A percentile compares a stretch with the other conserved stretches of the same genome.
phyloP scores from a whole-genome alignment of 2,113 vertebrate genomes.

The Paramisgurnus dabryanus region DNA sequence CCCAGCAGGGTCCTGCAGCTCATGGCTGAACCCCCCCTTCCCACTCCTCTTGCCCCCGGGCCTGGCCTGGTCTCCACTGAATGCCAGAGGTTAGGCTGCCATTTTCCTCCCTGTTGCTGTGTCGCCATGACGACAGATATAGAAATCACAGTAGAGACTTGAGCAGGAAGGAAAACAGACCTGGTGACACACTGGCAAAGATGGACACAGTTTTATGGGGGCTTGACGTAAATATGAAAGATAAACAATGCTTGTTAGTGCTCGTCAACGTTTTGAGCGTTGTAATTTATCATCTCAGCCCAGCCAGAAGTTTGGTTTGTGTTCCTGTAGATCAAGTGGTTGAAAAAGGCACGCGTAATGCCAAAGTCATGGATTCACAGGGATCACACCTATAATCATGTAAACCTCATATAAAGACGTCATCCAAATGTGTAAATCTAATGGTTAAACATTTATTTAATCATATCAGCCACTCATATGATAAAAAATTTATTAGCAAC shows the following conservation, averaged over 20 bases:
- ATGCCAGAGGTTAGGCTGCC: constrained; percentile 91
- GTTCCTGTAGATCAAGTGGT: background rate
- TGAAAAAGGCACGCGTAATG: background rate
- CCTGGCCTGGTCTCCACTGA: constrained; percentile 82
- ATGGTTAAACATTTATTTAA: background rate
- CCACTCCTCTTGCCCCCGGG: constrained; percentile 69
- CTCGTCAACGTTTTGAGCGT: constrained; percentile 5
- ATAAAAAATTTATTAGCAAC: background rate
- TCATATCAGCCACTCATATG: background rate
- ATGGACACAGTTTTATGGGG: background rate
- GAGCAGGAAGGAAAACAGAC: constrained; percentile 83
- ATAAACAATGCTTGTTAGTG: constrained; percentile 1
- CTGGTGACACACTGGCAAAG: constrained; percentile 74
- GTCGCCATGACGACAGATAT: constrained; percentile 99
- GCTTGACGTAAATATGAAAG: constrained; percentile 10
- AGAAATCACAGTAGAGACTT: constrained; percentile 98
- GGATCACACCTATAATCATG: constrained; percentile 2
- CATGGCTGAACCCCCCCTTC: constrained; percentile 68
- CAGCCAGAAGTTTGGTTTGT: background rate
- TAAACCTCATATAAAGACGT: background rate
- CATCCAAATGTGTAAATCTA: background rate
- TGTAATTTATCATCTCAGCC: background rate
- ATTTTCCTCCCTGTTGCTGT: constrained; percentile 88
- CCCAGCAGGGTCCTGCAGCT: constrained; percentile 34
- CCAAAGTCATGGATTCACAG: background rate